phyloP scores from a whole-genome alignment of 2,797 vertebrate species.

The Myioborus melanocephalus region DNA sequence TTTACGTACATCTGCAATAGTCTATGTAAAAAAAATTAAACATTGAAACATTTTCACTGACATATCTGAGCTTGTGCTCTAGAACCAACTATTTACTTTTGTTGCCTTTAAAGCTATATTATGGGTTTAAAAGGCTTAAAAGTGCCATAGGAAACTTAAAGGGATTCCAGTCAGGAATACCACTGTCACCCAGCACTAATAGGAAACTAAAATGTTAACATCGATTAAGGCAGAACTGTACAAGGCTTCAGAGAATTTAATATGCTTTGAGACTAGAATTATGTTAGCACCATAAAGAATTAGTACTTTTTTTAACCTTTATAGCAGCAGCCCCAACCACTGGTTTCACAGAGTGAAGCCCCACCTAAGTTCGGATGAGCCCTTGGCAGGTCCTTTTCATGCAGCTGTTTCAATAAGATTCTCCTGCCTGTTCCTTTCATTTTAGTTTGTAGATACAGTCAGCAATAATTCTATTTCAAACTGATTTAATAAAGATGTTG shows the following conservation, averaged over 20 bases:
- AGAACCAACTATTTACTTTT: background rate
- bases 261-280: background rate
- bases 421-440: background rate
- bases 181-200: background rate
- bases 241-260: background rate
- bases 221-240: background rate
- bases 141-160: background rate
- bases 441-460: background rate
- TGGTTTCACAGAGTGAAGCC: background rate
- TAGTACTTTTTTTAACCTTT: background rate
- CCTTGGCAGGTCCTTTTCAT: background rate
- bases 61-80: background rate
- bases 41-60: background rate
- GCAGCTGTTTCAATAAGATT: background rate
- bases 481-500: background rate
- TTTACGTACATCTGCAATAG: background rate
- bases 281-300: background rate
- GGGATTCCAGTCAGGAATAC: background rate
- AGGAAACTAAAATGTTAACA: background rate
- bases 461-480: background rate
- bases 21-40: background rate
- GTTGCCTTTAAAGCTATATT: background rate
- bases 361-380: background rate
- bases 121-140: background rate
- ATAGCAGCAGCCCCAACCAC: background rate